Percentiles rank a stretch among this genome's conserved stretches.
Conservation (phyloP, 2,888 invertebrate genomes). For the Epistrophella euchroma region DNA sequence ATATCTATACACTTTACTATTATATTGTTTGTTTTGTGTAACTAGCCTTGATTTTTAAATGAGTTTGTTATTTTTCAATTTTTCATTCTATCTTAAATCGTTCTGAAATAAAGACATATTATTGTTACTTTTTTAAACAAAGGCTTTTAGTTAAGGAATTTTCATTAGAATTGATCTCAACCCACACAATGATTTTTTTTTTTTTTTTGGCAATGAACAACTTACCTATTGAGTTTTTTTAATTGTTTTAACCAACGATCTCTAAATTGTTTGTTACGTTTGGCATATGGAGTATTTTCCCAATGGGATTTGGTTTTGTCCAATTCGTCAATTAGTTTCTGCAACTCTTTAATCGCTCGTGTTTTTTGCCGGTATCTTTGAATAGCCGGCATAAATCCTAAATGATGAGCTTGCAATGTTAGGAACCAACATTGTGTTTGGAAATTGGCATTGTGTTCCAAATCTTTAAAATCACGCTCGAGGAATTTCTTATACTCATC, state of each 20-base stretch:
- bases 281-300: slow-evolving; percentile 90
- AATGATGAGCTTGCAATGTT: slow-evolving; percentile 96
- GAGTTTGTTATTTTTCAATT: too few relatives aligned
- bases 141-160: too few relatives aligned
- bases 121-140: too few relatives aligned
- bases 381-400: slow-evolving; percentile 94
- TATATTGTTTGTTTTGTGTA: too few relatives aligned
- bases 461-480: slow-evolving; percentile 77
- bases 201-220: not conserved
- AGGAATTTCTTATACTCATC: slow-evolving; percentile 88
- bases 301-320: slow-evolving; percentile 92
- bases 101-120: too few relatives aligned
- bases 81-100: too few relatives aligned
- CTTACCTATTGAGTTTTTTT: slow-evolving; percentile 88
- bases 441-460: slow-evolving; percentile 91
- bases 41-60: too few relatives aligned
- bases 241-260: slow-evolving; percentile 95
- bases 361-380: slow-evolving; percentile 92
- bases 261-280: slow-evolving; percentile 92
- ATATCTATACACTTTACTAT: too few relatives aligned
- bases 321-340: slow-evolving; percentile 94
- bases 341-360: slow-evolving; percentile 89
- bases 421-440: slow-evolving; percentile 99
- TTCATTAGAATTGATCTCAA: too few relatives aligned
- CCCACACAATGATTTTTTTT: too few relatives aligned